phyloP scores from a whole-genome alignment of 2,113 vertebrate species.

The Colistium nudipinnis region DNA sequence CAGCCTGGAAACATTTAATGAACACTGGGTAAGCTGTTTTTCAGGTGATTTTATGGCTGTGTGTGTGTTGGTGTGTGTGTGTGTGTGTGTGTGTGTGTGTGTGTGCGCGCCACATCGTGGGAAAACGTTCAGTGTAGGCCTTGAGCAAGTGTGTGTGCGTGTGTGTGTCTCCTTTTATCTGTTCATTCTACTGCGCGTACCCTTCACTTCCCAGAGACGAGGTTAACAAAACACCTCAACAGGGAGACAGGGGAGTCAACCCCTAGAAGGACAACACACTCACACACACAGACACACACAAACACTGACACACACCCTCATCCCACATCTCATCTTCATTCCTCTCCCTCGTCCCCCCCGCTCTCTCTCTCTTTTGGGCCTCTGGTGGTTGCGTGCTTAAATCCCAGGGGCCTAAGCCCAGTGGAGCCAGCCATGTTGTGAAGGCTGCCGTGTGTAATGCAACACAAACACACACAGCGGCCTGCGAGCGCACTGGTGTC shows the following conservation, averaged over 20 bases:
- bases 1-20: slow-evolving; percentile 72
- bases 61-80: not conserved
- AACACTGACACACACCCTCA: slow-evolving; percentile 31
- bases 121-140: slow-evolving; percentile 56
- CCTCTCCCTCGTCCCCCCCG: slow-evolving; percentile 37
- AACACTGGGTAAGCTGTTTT: slow-evolving; percentile 62
- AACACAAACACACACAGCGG: slow-evolving; percentile 75
- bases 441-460: slow-evolving; percentile 69
- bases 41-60: slow-evolving; percentile 50
- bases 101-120: slow-evolving; percentile 61
- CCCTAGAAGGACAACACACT: slow-evolving; percentile 45
- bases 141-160: slow-evolving; percentile 46
- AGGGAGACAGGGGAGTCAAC: slow-evolving; percentile 49
- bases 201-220: slow-evolving; percentile 60
- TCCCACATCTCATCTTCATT: slow-evolving; percentile 44
- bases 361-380: slow-evolving; percentile 36
- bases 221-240: slow-evolving; percentile 66
- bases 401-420: slow-evolving; percentile 70
- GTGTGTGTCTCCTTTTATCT: slow-evolving; percentile 61
- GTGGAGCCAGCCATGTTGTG: slow-evolving; percentile 76
- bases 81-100: slow-evolving; percentile 34
- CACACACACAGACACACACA: slow-evolving; percentile 21
- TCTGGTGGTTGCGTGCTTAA: slow-evolving; percentile 58
- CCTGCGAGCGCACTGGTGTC: slow-evolving; percentile 48
- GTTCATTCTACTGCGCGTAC: slow-evolving; percentile 35